Evolutionary conservation across 2,113 vertebrate genomes (phyloP).

Genomic region (Myiopsitta monachus): DNA sequence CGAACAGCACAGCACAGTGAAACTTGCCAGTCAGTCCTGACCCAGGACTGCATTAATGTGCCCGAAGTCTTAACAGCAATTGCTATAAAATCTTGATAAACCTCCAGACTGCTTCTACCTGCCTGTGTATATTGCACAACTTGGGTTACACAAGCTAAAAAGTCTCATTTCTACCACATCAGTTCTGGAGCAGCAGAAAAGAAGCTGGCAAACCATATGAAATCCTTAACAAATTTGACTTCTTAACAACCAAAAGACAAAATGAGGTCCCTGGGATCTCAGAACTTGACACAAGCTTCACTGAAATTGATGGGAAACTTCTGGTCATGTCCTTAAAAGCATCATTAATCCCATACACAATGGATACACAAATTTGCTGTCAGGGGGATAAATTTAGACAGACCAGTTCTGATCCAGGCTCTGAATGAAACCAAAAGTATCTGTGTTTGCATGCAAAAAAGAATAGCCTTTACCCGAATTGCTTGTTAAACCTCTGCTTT

Average conservation of each 20-base stretch:
- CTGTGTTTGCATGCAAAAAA: neutral
- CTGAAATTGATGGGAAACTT: neutral
- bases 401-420: neutral
- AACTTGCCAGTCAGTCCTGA: neutral
- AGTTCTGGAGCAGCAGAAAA: neutral
- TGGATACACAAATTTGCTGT: neutral
- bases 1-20: neutral
- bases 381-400: neutral
- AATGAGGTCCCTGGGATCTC: neutral
- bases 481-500: neutral
- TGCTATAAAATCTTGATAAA: neutral
- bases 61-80: neutral
- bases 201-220: neutral
- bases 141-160: neutral
- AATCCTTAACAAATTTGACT: neutral
- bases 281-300: neutral
- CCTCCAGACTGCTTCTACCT: neutral
- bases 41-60: neutral
- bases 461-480: neutral
- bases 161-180: neutral
- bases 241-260: neutral
- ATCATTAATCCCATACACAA: neutral
- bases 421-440: neutral
- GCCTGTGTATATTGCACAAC: neutral
- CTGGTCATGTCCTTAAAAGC: neutral